Evolutionary conservation across 2,797 vertebrate species (phyloP).

Genomic region (Sebastiscus albofasciatus): DNA sequence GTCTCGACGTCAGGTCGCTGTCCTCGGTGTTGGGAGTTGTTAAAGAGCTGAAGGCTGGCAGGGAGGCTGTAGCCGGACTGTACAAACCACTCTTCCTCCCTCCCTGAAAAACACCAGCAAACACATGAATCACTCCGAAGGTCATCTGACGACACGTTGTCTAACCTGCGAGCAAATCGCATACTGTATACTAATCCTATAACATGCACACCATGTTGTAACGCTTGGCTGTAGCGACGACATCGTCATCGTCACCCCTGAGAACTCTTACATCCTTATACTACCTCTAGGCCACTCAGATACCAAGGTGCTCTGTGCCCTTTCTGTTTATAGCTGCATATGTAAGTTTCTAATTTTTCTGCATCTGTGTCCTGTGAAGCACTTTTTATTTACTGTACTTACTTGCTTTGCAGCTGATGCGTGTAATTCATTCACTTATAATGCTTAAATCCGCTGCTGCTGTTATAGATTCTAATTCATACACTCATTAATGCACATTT

Average conservation of each 20-base stretch:
- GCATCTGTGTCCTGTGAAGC: no score
- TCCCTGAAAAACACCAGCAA: slow-evolving; percentile 49
- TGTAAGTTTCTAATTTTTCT: no score
- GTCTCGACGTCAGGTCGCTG: slow-evolving; percentile 66
- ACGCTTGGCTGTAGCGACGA: background rate
- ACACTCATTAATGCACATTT: no score
- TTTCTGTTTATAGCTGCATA: no score
- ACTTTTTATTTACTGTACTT: no score
- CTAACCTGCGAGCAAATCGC: background rate
- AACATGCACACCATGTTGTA: background rate
- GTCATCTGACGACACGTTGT: background rate
- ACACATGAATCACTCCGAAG: background rate
- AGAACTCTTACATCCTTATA: no score
- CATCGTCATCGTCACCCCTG: background rate
- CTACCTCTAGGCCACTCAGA: no score
- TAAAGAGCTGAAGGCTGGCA: slow-evolving; percentile 77
- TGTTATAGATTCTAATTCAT: no score
- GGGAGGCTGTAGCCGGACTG: slow-evolving; percentile 76
- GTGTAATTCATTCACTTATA: no score
- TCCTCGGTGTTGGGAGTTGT: slow-evolving; percentile 51
- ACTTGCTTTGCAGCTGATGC: no score
- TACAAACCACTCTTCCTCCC: slow-evolving; percentile 73
- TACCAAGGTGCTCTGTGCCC: no score
- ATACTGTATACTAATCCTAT: background rate
- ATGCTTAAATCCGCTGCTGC: no score